Percentiles rank a stretch among this genome's conserved stretches.
phyloP scores from a whole-genome alignment of 2,113 vertebrate species.

The Rhinolophus sinicus region DNA sequence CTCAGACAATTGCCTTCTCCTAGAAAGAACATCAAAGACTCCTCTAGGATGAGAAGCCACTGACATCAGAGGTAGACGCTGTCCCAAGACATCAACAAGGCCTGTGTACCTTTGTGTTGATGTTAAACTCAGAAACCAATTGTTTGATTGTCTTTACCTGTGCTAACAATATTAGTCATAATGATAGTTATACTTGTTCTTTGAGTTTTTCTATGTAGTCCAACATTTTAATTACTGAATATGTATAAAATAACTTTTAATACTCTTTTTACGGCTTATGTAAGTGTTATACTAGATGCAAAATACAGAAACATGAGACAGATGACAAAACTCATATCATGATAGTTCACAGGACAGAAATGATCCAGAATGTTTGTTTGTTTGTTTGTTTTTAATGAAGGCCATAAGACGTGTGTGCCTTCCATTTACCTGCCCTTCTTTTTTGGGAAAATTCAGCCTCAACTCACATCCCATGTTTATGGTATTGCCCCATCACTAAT shows the following conservation, averaged over 20 bases:
- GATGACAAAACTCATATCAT: neutral
- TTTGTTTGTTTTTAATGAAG: neutral
- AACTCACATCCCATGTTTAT: neutral
- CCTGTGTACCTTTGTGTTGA: neutral
- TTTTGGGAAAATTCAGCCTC: neutral
- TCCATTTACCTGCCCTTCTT: neutral
- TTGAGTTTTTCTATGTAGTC: neutral
- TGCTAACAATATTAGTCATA: neutral
- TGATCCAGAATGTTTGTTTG: neutral
- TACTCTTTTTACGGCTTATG: neutral
- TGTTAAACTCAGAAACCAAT: neutral
- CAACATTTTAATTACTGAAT: neutral
- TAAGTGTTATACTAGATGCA: neutral
- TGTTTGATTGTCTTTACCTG: neutral
- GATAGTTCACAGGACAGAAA: neutral
- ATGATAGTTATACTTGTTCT: neutral
- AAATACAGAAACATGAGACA: neutral
- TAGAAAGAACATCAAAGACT: neutral
- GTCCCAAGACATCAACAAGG: neutral
- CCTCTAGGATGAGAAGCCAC: neutral
- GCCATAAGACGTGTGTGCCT: neutral
- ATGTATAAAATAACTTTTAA: neutral
- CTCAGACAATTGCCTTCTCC: no score
- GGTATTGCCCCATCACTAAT: neutral
- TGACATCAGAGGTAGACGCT: neutral